Conservation (phyloP, 1,140 invertebrate genomes). For the Aphelenchoides avenae region DNA sequence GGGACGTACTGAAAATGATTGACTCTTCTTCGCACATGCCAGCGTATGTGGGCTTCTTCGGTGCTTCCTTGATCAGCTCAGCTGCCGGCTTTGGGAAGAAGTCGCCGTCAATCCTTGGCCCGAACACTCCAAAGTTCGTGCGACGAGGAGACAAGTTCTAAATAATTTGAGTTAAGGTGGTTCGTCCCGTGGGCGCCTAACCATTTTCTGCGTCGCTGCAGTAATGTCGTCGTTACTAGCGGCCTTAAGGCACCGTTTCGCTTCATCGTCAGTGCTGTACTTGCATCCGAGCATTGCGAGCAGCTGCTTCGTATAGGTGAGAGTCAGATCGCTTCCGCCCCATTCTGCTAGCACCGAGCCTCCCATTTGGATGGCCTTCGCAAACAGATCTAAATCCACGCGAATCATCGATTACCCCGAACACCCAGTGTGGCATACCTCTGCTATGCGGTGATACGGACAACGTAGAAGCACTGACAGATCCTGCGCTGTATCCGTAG, state of each 20-base stretch:
- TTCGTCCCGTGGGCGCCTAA: slow-evolving; percentile 14
- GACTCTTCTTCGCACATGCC: slow-evolving; percentile 1
- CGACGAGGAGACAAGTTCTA: slow-evolving; percentile 8
- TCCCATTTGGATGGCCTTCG: slow-evolving; percentile 35
- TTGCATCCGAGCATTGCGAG: slow-evolving; percentile 20
- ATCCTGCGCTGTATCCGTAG: slow-evolving; percentile 30
- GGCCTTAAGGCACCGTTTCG: slow-evolving; percentile 34
- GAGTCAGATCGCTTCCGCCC: slow-evolving; percentile 10
- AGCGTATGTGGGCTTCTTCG: not conserved
- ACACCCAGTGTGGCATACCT: not conserved
- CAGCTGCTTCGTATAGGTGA: slow-evolving; percentile 28
- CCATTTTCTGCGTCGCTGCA: too few relatives aligned
- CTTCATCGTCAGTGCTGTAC: not conserved
- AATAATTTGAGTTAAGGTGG: slow-evolving; percentile 12
- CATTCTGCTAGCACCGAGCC: slow-evolving; percentile 26
- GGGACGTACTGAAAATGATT: slow-evolving; percentile 3
- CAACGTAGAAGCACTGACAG: slow-evolving; percentile 20
- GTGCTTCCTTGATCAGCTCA: slow-evolving; percentile 19
- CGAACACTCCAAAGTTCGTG: not conserved
- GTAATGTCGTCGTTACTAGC: too few relatives aligned
- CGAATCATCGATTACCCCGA: not conserved
- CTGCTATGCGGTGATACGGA: slow-evolving; percentile 15
- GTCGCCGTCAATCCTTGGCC: slow-evolving; percentile 27
- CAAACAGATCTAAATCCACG: slow-evolving; percentile 29
- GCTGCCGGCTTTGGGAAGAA: slow-evolving; percentile 23